Conservation (phyloP, 2,797 vertebrate species). For the Pipistrellus nathusii region DNA sequence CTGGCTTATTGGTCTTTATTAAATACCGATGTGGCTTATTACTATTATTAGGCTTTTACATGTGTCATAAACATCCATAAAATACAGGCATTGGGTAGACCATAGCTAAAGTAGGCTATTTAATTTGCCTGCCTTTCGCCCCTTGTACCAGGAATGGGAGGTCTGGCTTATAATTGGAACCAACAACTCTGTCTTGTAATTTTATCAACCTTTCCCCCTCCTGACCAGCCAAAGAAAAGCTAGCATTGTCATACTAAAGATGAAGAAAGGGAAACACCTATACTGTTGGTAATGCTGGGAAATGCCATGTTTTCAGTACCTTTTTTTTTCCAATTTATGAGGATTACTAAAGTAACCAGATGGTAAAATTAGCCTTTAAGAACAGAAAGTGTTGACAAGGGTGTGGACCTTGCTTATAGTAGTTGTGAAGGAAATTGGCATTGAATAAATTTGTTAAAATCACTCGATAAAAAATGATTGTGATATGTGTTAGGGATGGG, state of each 20-base stretch:
- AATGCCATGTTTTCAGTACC: conserved; percentile 34
- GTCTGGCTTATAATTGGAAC: not conserved
- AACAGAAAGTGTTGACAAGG: conserved; percentile 17
- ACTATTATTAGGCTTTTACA: not conserved
- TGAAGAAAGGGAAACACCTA: conserved; percentile 35
- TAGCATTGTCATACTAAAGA: not conserved
- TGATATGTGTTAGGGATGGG: not conserved
- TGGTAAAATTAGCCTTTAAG: conserved; percentile 46
- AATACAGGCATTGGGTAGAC: not conserved
- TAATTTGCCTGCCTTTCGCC: conserved; percentile 46
- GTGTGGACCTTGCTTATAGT: not conserved
- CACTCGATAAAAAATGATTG: conserved; percentile 39
- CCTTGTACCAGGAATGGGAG: not conserved
- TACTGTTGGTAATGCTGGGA: not conserved
- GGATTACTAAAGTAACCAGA: conserved; percentile 46
- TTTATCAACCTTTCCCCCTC: not conserved
- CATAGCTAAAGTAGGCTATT: not conserved
- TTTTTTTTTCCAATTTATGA: conserved; percentile 47
- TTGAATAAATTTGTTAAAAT: conserved; percentile 56
- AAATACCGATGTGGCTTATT: not conserved
- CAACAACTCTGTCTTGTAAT: not conserved
- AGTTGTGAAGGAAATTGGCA: conserved; percentile 39
- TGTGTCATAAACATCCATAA: conserved; percentile 8
- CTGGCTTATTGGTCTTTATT: conserved; percentile 45
- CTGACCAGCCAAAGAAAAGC: conserved; percentile 43